Evolutionary conservation across 2,888 invertebrate genomes (phyloP).

Genomic region (Latheticus oryzae): DNA sequence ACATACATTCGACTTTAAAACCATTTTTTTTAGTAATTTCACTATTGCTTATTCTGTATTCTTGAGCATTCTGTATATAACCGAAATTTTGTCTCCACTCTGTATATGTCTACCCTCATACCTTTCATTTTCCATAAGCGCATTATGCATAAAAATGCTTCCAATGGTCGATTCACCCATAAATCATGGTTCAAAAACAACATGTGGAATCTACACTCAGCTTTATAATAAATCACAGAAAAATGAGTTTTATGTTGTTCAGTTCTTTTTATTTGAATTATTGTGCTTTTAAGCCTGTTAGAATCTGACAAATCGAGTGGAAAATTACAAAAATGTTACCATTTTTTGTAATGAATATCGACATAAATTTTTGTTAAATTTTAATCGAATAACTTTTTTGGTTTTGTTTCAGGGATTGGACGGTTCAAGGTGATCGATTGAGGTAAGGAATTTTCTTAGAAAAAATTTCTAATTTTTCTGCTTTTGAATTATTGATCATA

Average conservation of each 20-base stretch:
- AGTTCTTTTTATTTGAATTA: conserved; percentile 45
- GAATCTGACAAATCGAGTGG: conserved; percentile 48
- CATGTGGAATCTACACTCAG: conserved; percentile 47
- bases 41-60: too few relatives aligned
- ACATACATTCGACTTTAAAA: too few relatives aligned
- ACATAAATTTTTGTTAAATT: too few relatives aligned
- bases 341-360: conserved; percentile 33
- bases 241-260: conserved; percentile 45
- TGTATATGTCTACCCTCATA: too few relatives aligned
- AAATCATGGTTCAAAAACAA: conserved; percentile 49
- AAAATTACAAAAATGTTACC: conserved; percentile 35
- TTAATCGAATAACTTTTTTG: not conserved
- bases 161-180: conserved; percentile 33
- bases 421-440: conserved; percentile 28
- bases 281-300: conserved; percentile 45
- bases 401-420: conserved; percentile 28
- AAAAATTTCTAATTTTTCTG: too few relatives aligned
- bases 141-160: conserved; percentile 8
- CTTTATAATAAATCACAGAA: conserved; percentile 49
- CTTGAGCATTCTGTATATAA: too few relatives aligned
- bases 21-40: too few relatives aligned
- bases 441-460: too few relatives aligned
- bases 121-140: too few relatives aligned
- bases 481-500: too few relatives aligned
- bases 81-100: too few relatives aligned